phyloP scores from a whole-genome alignment of 2,797 vertebrate species.

The Masticophis lateralis region DNA sequence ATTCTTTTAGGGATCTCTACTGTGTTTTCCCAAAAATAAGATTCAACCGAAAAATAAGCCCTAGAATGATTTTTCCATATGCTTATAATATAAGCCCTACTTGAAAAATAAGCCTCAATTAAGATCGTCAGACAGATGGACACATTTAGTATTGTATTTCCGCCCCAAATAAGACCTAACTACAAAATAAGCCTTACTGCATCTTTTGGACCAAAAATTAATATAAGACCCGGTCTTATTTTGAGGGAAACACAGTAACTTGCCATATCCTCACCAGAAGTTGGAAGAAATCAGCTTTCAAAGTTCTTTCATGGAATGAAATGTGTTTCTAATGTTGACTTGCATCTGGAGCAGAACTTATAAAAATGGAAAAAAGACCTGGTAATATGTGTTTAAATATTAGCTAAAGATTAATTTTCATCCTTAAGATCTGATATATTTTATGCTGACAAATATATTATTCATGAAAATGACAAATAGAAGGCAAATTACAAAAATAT shows the following conservation, averaged over 20 bases:
- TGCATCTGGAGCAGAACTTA: not conserved
- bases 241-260: not conserved
- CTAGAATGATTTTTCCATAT: too few species aligned
- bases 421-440: not conserved
- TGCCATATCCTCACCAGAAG: not conserved
- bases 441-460: not conserved
- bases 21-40: too few species aligned
- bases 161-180: too few species aligned
- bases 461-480: not conserved
- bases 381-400: not conserved
- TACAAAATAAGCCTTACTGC: too few species aligned
- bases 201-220: too few species aligned
- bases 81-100: too few species aligned
- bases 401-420: not conserved
- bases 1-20: not conserved
- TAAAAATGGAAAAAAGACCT: not conserved
- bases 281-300: not conserved
- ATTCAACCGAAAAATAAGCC: too few species aligned
- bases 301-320: not conserved
- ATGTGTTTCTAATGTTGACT: not conserved
- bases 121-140: too few species aligned
- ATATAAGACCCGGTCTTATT: not conserved
- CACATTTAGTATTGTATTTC: too few species aligned
- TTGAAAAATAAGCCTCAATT: too few species aligned
- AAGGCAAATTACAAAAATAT: not conserved